Conservation (phyloP, 2,113 vertebrate species). For the Microcebus jonahi region DNA sequence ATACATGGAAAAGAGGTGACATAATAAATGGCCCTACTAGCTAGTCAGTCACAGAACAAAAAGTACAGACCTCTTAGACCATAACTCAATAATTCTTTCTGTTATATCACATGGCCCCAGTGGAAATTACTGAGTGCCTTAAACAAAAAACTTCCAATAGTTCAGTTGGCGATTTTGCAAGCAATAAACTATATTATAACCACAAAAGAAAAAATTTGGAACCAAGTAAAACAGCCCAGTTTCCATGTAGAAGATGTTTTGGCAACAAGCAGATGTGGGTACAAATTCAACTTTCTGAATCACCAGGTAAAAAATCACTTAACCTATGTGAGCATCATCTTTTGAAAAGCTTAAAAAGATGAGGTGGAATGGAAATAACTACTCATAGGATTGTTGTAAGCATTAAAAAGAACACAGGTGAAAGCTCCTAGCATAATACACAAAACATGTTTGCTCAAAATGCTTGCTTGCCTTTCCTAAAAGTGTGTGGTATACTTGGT, state of each 20-base stretch:
- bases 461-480: background rate
- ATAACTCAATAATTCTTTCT: background rate
- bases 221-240: background rate
- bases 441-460: background rate
- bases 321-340: background rate
- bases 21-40: background rate
- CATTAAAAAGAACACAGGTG: background rate
- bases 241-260: background rate
- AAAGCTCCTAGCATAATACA: background rate
- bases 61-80: background rate
- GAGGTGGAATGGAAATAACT: background rate
- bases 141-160: background rate
- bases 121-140: background rate
- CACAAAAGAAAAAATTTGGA: background rate
- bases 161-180: background rate
- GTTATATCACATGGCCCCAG: background rate
- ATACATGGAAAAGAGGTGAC: background rate
- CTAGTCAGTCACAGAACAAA: background rate
- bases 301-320: background rate
- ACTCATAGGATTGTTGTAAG: background rate
- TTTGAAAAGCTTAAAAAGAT: background rate
- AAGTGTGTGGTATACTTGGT: background rate
- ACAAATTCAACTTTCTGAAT: background rate
- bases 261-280: background rate
- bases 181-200: background rate